These are phyloP conservation scores for Nemopilema nomurai DNA, from an alignment of 30 jellyfish, hydroid and myxozoan species.

Conservation along the genomic window DNA sequence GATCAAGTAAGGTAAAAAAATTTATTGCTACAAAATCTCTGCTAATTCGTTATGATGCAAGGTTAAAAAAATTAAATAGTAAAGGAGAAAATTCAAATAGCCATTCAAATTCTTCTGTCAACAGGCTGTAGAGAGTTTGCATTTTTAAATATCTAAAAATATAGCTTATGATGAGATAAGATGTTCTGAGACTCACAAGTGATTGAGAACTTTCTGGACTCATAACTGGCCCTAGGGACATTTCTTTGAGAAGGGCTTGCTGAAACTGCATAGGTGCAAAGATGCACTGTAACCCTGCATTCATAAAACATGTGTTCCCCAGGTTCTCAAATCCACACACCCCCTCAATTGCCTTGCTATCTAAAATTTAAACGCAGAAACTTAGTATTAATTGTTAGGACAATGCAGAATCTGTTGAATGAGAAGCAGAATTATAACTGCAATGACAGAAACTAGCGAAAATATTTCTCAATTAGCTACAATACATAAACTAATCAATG, in stretches of 20 bases:
- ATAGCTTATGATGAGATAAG: neutral
- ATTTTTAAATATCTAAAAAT: neutral
- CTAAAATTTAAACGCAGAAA: neutral
- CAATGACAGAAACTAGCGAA: too few relatives aligned
- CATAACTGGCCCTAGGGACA: conserved; percentile 28
- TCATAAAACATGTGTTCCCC: conserved; percentile 91
- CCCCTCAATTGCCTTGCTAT: conserved; percentile 52
- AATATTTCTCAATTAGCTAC: too few relatives aligned
- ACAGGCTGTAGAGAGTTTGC: too few relatives aligned
- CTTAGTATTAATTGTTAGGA: too few relatives aligned
- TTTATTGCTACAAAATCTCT: too few relatives aligned
- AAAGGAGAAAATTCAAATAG: too few relatives aligned
- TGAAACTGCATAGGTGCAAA: conserved; percentile 51
- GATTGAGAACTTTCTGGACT: conserved; percentile 59
- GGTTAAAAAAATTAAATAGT: too few relatives aligned
- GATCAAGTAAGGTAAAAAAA: neutral
- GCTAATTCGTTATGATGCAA: too few relatives aligned
- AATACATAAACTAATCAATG: too few relatives aligned
- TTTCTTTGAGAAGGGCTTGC: conserved; percentile 42
- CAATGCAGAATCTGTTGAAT: too few relatives aligned
- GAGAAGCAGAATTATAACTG: too few relatives aligned
- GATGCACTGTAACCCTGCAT: conserved; percentile 88
- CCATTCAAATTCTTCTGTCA: too few relatives aligned
- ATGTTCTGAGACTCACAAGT: conserved; percentile 11
- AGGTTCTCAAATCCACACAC: conserved; percentile 84